Percentiles rank a stretch among this genome's conserved stretches.
These are phyloP conservation scores for Rosalia funebris DNA, from an alignment of 2,888 invertebrate species.

Conservation along the genomic window DNA sequence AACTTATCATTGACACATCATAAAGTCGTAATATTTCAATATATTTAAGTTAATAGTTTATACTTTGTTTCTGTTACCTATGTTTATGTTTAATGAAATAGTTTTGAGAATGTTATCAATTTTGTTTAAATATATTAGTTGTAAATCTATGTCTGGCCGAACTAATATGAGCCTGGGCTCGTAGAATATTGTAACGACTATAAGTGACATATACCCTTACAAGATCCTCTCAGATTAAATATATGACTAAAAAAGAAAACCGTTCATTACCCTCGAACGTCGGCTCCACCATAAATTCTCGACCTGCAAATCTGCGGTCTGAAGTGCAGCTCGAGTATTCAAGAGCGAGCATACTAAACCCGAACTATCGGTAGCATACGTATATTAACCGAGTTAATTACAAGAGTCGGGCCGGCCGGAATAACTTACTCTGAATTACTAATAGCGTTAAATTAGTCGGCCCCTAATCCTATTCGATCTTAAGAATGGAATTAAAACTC, in stretches of 20 bases:
- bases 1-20: too few relatives aligned
- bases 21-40: too few relatives aligned
- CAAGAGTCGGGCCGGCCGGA: slow-evolving; percentile 32
- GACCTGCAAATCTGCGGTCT: slow-evolving; percentile 22
- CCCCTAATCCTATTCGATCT: slow-evolving; percentile 48
- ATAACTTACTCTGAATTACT: slow-evolving; percentile 33
- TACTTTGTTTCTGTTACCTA: too few relatives aligned
- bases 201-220: too few relatives aligned
- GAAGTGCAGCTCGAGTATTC: slow-evolving; percentile 24
- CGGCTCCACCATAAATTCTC: slow-evolving; percentile 8
- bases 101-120: too few relatives aligned
- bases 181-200: too few relatives aligned
- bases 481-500: slow-evolving; percentile 26
- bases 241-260: slow-evolving; percentile 1
- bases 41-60: too few relatives aligned
- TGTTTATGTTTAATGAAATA: too few relatives aligned
- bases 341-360: slow-evolving; percentile 7
- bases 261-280: slow-evolving; percentile 8
- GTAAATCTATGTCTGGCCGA: too few relatives aligned
- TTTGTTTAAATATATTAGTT: too few relatives aligned
- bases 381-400: slow-evolving; percentile 46
- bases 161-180: too few relatives aligned
- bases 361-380: slow-evolving; percentile 26
- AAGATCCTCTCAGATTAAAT: neutral
- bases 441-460: slow-evolving; percentile 51